phyloP scores from a whole-genome alignment of 37 sponge, comb jelly and placozoan species.

The Agelas oroides region DNA sequence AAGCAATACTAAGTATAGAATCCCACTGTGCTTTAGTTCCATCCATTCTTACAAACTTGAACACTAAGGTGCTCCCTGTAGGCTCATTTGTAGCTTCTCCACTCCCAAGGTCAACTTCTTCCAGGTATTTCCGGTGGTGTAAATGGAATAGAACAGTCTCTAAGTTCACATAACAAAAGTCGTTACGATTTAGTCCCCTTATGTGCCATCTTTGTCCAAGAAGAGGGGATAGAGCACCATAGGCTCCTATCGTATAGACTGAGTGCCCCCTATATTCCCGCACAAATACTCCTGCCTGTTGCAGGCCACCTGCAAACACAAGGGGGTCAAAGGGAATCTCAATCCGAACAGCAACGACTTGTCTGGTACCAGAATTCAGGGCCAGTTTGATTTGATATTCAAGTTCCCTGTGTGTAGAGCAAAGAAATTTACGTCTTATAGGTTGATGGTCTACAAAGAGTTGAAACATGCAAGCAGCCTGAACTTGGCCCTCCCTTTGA shows the following conservation, averaged over 20 bases:
- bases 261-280: neutral
- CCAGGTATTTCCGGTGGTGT: slow-evolving; percentile 8
- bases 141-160: slow-evolving; percentile 29
- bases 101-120: too few relatives aligned
- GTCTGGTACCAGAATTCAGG: slow-evolving; percentile 14
- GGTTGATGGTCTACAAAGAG: too few relatives aligned
- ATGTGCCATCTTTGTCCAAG: slow-evolving; percentile 14
- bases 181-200: neutral
- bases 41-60: too few relatives aligned
- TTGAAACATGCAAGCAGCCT: too few relatives aligned
- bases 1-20: too few relatives aligned
- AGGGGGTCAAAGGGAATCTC: slow-evolving; percentile 6
- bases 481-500: too few relatives aligned
- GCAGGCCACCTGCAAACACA: neutral
- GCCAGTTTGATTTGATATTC: slow-evolving; percentile 17
- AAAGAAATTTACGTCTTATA: too few relatives aligned
- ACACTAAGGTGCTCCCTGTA: too few relatives aligned
- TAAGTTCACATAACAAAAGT: slow-evolving; percentile 19
- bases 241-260: neutral
- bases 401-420: slow-evolving; percentile 7
- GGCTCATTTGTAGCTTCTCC: too few relatives aligned
- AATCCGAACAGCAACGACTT: slow-evolving; percentile 5
- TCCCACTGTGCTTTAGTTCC: too few relatives aligned
- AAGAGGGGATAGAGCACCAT: neutral
- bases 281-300: neutral